These are phyloP conservation scores for Capreolus pygargus DNA, from an alignment of 2,113 vertebrate genomes.

Conservation along the genomic window DNA sequence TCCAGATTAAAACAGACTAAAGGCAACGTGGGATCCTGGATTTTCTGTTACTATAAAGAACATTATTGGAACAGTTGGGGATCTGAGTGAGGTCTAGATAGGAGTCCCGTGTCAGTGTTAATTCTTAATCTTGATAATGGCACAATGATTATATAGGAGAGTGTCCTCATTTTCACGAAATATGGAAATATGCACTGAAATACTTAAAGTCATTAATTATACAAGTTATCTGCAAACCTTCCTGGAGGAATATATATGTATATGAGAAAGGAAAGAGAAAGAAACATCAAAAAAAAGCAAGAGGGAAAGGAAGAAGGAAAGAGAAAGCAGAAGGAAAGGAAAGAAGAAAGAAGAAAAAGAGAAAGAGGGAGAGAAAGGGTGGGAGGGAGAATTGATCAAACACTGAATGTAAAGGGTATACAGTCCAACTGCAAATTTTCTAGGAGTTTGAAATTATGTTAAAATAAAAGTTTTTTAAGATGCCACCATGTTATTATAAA, in stretches of 20 bases:
- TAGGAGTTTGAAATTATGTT: background rate
- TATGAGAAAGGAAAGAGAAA: background rate
- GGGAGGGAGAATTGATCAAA: background rate
- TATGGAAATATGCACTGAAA: background rate
- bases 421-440: background rate
- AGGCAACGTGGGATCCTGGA: background rate
- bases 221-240: background rate
- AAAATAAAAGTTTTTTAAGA: background rate
- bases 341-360: background rate
- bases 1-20: conserved; percentile 35
- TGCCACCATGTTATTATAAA: background rate
- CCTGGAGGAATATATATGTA: background rate
- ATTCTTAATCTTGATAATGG: background rate
- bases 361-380: background rate
- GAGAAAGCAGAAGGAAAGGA: background rate
- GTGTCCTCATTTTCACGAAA: conserved; percentile 6
- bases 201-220: background rate
- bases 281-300: background rate
- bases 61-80: background rate
- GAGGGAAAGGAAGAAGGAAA: conserved; percentile 1
- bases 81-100: background rate
- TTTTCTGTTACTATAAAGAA: conserved; percentile 30
- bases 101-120: background rate
- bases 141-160: background rate
- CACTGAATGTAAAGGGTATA: background rate